Evolutionary conservation across 2,113 vertebrate genomes (phyloP).

Genomic region (Dromiciops gliroides): DNA sequence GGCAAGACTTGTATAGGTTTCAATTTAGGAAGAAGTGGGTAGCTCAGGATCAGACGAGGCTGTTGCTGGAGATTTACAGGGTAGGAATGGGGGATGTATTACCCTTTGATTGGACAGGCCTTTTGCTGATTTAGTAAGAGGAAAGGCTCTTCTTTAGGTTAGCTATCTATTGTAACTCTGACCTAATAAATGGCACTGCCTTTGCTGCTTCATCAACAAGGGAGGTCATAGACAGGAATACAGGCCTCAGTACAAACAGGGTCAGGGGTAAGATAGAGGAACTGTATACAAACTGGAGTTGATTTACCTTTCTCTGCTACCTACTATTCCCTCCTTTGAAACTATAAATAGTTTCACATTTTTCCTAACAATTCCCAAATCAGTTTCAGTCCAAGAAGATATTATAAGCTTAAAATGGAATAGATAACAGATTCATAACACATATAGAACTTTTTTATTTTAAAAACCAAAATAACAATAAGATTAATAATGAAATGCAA

Average conservation of each 20-base stretch:
- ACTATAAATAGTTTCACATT: neutral
- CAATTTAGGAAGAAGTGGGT: neutral
- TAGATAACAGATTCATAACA: neutral
- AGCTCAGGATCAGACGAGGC: neutral
- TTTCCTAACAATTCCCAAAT: neutral
- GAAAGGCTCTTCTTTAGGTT: neutral
- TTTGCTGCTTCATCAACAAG: neutral
- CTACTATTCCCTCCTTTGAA: neutral
- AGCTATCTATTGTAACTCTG: neutral
- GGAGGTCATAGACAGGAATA: neutral
- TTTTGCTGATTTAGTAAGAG: neutral
- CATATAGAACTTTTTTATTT: neutral
- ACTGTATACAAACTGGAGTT: neutral
- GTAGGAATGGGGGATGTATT: too few species aligned
- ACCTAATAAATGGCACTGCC: neutral
- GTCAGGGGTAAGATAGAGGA: neutral
- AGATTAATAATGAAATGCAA: neutral
- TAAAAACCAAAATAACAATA: neutral
- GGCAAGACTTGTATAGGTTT: too few species aligned
- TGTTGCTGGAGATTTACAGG: neutral
- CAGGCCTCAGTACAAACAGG: neutral
- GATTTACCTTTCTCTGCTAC: neutral
- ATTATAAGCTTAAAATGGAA: neutral
- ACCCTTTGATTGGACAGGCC: neutral
- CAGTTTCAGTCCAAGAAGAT: neutral